Evolutionary conservation across 2,113 vertebrate genomes (phyloP).

Genomic region (Cochlearius cochlearius): DNA sequence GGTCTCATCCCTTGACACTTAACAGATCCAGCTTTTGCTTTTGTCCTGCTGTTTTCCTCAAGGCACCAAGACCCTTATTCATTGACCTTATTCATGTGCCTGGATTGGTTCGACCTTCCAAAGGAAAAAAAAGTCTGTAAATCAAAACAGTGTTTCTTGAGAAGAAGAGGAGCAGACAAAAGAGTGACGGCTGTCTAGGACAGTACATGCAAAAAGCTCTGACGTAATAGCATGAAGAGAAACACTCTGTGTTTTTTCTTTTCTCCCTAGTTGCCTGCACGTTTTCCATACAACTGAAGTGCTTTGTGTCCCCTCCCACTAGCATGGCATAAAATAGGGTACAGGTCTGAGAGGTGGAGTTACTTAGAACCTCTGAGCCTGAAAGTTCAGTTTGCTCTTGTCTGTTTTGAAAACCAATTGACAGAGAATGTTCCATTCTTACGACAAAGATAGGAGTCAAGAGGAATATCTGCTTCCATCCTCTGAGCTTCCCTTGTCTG

Average conservation of each 20-base stretch:
- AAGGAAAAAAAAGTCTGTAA: not conserved
- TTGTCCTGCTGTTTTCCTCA: not conserved
- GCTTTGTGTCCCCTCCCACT: not conserved
- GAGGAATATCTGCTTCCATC: not conserved
- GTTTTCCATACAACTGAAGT: not conserved
- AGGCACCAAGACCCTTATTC: not conserved
- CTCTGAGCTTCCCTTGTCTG: not conserved
- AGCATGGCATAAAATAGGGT: not conserved
- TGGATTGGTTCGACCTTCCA: not conserved
- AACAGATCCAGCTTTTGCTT: not conserved
- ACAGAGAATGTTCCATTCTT: not conserved
- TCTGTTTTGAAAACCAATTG: not conserved
- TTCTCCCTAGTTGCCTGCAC: accelerated
- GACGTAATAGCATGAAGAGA: not conserved
- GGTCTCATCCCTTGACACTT: not conserved
- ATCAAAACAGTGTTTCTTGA: not conserved
- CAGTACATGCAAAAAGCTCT: not conserved
- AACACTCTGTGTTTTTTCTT: not conserved
- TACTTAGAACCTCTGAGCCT: not conserved
- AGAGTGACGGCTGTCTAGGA: not conserved
- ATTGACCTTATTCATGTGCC: not conserved
- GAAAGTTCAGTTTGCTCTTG: not conserved
- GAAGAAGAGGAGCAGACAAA: not conserved
- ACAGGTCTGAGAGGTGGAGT: not conserved
- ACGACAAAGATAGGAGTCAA: not conserved